phyloP scores from a whole-genome alignment of 2,797 vertebrate species.

The Arnoldichthys spilopterus region DNA sequence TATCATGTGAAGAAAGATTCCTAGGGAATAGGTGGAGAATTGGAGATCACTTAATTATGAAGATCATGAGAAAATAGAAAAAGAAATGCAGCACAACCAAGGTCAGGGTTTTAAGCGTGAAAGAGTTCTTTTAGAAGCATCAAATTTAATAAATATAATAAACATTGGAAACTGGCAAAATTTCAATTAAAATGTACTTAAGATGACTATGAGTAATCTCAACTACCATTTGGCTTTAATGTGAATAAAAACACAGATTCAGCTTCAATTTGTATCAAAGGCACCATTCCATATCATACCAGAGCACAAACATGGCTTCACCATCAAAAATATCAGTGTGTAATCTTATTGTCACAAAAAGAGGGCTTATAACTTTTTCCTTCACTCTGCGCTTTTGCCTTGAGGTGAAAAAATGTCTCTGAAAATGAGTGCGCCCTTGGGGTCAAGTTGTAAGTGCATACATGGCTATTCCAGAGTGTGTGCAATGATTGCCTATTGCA shows the following conservation, averaged over 20 bases:
- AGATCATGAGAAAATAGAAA: too few species aligned
- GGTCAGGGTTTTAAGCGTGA: too few species aligned
- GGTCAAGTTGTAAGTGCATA: conserved; percentile 9
- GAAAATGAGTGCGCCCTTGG: conserved; percentile 16
- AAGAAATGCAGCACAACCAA: too few species aligned
- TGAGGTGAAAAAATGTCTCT: conserved; percentile 13
- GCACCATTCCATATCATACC: neutral
- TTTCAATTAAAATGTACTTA: too few species aligned
- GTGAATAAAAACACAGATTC: neutral
- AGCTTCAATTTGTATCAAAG: neutral
- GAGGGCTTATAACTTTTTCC: conserved; percentile 5
- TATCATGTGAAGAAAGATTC: too few species aligned
- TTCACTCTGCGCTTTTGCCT: neutral
- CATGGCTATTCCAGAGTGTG: conserved; percentile 8
- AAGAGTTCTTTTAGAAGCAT: too few species aligned
- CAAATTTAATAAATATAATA: too few species aligned
- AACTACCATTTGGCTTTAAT: too few species aligned
- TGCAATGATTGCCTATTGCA: conserved; percentile 7
- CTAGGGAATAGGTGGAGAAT: too few species aligned
- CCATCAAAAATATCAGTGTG: neutral
- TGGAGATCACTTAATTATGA: too few species aligned
- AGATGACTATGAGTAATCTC: too few species aligned
- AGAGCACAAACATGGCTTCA: neutral
- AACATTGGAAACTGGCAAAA: too few species aligned
- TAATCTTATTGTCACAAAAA: conserved; percentile 1